phyloP scores from a whole-genome alignment of 2,888 invertebrate genomes.

The Dynastes grantii region DNA sequence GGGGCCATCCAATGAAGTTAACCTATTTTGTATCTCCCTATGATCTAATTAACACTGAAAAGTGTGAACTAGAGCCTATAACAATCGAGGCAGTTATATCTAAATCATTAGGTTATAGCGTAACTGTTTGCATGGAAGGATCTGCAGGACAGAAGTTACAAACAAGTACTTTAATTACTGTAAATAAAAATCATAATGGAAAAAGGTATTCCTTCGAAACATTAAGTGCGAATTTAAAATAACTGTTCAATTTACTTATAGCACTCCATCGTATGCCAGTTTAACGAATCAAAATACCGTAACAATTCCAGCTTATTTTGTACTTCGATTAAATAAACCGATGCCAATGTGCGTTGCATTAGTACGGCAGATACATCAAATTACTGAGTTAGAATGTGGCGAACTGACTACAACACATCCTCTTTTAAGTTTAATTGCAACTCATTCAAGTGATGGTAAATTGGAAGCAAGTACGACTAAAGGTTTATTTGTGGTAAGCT shows the following conservation, averaged over 20 bases:
- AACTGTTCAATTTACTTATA: slow-evolving; percentile 65
- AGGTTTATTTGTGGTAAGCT: slow-evolving; percentile 88
- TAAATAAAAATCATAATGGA: slow-evolving; percentile 80
- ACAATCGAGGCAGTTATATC: slow-evolving; percentile 81
- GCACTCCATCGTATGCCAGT: slow-evolving; percentile 85
- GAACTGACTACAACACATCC: slow-evolving; percentile 76
- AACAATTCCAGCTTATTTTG: slow-evolving; percentile 92
- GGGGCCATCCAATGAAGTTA: slow-evolving; percentile 94
- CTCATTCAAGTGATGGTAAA: slow-evolving; percentile 83
- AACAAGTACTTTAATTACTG: slow-evolving; percentile 79
- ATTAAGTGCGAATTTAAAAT: neutral
- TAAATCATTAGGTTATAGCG: slow-evolving; percentile 86
- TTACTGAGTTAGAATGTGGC: slow-evolving; percentile 75
- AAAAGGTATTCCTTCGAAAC: slow-evolving; percentile 76
- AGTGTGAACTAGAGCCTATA: slow-evolving; percentile 81
- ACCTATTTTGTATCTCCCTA: slow-evolving; percentile 96
- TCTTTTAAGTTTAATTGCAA: slow-evolving; percentile 84
- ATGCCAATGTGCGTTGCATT: slow-evolving; percentile 88
- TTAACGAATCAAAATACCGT: slow-evolving; percentile 89
- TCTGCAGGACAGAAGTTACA: slow-evolving; percentile 90
- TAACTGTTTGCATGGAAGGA: slow-evolving; percentile 92
- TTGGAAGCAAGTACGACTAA: slow-evolving; percentile 81
- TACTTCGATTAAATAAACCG: slow-evolving; percentile 84
- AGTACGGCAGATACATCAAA: slow-evolving; percentile 77
- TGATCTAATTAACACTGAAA: slow-evolving; percentile 87